Percentiles rank a stretch among this genome's conserved stretches.
phyloP scores from a whole-genome alignment of 2,797 vertebrate species.

The Chaetodon trifasciatus region DNA sequence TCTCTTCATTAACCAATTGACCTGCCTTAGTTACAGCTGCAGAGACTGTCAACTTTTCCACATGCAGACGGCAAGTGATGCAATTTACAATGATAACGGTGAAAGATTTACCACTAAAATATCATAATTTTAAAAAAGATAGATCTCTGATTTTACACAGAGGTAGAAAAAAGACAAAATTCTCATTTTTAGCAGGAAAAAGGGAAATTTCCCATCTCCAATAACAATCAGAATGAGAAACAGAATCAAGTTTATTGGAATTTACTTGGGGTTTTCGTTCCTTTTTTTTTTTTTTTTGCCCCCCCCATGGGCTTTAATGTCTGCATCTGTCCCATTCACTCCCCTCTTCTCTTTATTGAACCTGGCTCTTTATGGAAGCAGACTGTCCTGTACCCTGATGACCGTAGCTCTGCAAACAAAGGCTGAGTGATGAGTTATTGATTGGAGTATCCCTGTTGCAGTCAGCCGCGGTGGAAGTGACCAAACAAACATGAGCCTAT shows the following conservation, averaged over 20 bases:
- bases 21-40: neutral
- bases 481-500: neutral
- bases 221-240: no score
- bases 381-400: conserved; percentile 47
- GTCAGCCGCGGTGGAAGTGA: conserved; percentile 29
- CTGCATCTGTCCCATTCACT: conserved; percentile 49
- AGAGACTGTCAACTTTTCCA: neutral
- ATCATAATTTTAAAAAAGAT: neutral
- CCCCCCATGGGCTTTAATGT: conserved; percentile 56
- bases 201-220: rapidly evolving
- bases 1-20: conserved; percentile 15
- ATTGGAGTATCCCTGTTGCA: conserved; percentile 48
- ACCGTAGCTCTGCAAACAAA: conserved; percentile 50
- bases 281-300: no score
- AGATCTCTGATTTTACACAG: neutral
- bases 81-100: neutral
- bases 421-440: conserved; percentile 75
- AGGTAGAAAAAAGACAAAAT: neutral
- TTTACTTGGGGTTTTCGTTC: no score
- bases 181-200: neutral
- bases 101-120: neutral
- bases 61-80: neutral
- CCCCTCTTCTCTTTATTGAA: conserved; percentile 48
- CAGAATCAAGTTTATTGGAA: no score
- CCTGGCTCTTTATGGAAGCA: conserved; percentile 45